A percentile compares a stretch with the other conserved stretches of the same genome.
Conservation (phyloP, 2,113 vertebrate genomes). For the Taxidea taxus region DNA sequence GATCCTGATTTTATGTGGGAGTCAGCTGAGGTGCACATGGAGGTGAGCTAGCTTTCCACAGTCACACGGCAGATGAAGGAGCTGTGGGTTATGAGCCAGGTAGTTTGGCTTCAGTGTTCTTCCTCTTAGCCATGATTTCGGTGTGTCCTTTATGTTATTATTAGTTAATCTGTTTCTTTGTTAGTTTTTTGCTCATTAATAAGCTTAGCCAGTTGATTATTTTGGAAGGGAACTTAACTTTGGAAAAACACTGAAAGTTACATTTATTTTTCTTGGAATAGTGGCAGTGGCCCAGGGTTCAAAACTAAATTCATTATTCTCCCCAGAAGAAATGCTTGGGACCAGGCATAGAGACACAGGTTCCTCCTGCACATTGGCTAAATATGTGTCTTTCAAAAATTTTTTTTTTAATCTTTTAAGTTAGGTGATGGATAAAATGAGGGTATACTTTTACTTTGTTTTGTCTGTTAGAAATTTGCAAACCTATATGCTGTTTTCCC, state of each 20-base stretch:
- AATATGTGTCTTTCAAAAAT: neutral
- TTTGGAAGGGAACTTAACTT: neutral
- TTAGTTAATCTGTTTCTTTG: neutral
- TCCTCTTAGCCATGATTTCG: neutral
- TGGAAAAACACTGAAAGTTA: neutral
- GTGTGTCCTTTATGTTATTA: neutral
- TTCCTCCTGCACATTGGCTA: neutral
- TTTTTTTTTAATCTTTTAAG: neutral
- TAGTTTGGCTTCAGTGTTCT: neutral
- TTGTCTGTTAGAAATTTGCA: neutral
- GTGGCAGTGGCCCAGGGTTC: neutral
- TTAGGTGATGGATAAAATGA: neutral
- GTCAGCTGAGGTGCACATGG: neutral
- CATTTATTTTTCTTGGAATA: neutral
- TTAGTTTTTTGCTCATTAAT: neutral
- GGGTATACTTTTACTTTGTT: neutral
- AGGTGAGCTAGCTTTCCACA: neutral
- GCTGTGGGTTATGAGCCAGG: neutral
- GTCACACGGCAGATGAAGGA: neutral
- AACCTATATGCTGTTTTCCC: neutral
- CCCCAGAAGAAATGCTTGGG: neutral
- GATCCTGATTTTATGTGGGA: neutral
- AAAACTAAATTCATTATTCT: neutral
- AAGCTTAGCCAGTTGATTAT: neutral
- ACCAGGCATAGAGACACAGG: neutral